phyloP scores from a whole-genome alignment of 2,113 vertebrate species.

The Solea senegalensis region DNA sequence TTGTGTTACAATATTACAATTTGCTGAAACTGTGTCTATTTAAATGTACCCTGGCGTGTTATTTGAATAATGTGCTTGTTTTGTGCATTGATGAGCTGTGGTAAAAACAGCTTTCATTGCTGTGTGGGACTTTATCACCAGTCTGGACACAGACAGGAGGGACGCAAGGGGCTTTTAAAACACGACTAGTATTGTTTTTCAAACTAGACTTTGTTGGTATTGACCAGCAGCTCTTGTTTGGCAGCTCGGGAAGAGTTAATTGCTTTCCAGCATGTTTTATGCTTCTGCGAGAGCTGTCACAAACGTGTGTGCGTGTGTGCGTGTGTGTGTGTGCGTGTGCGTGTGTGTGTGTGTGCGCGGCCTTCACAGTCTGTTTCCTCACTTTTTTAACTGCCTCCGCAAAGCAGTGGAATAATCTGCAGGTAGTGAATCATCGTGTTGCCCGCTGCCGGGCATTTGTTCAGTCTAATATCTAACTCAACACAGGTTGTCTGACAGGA shows the following conservation, averaged over 20 bases:
- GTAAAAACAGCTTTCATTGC: slow-evolving; percentile 12
- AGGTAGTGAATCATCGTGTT: slow-evolving; percentile 60
- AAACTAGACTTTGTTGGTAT: slow-evolving; percentile 37
- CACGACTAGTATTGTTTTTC: slow-evolving; percentile 22
- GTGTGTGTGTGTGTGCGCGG: slow-evolving; percentile 18
- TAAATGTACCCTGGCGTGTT: background rate
- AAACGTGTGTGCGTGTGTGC: background rate
- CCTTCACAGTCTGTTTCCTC: slow-evolving; percentile 42
- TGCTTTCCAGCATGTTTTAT: slow-evolving; percentile 44
- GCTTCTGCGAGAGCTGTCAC: slow-evolving; percentile 39
- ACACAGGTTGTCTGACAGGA: slow-evolving; percentile 58
- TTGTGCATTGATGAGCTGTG: slow-evolving; percentile 24
- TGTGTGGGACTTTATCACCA: slow-evolving; percentile 8
- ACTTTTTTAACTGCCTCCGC: slow-evolving; percentile 24
- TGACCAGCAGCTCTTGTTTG: slow-evolving; percentile 20
- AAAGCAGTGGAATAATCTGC: slow-evolving; percentile 53
- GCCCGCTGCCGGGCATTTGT: slow-evolving; percentile 43
- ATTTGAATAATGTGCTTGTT: slow-evolving; percentile 20
- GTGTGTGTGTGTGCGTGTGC: slow-evolving; percentile 10
- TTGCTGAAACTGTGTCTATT: slow-evolving; percentile 27
- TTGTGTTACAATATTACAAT: slow-evolving; percentile 15
- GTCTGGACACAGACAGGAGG: slow-evolving; percentile 5
- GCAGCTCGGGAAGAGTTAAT: slow-evolving; percentile 41
- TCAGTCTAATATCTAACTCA: slow-evolving; percentile 61
- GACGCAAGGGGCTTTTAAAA: slow-evolving; percentile 24